Evolutionary conservation across 1,140 invertebrate species (phyloP).

Genomic region (Nilaparvata lugens): DNA sequence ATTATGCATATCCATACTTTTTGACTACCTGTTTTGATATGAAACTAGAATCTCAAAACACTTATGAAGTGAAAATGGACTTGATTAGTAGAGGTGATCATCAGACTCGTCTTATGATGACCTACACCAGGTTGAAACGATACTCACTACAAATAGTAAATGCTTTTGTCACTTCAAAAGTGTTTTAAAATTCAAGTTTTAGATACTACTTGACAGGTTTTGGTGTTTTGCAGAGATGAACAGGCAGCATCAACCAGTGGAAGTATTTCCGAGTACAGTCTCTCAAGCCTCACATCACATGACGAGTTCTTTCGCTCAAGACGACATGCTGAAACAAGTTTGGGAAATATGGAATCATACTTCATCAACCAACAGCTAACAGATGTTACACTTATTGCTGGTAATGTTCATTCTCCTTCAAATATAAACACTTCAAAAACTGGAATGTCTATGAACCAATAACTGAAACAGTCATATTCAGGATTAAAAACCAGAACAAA

Average conservation of each 20-base stretch:
- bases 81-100: no score
- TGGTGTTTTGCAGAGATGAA: neutral
- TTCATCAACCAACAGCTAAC: conserved; percentile 67
- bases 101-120: no score
- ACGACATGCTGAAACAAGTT: conserved; percentile 68
- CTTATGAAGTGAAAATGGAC: no score
- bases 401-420: conserved; percentile 30
- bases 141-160: no score
- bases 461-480: neutral
- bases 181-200: no score
- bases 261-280: conserved; percentile 33
- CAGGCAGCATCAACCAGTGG: conserved; percentile 8
- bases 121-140: no score
- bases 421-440: conserved; percentile 26
- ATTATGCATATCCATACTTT: no score
- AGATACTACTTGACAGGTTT: no score
- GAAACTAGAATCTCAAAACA: no score
- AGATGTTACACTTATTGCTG: conserved; percentile 68
- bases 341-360: conserved; percentile 72
- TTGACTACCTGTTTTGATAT: no score
- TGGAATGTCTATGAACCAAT: neutral
- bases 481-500: neutral
- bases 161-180: no score
- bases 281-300: conserved; percentile 40
- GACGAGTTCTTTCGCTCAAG: conserved; percentile 71